phyloP scores from a whole-genome alignment of 2,797 vertebrate species.

The Thalassophryne amazonica region DNA sequence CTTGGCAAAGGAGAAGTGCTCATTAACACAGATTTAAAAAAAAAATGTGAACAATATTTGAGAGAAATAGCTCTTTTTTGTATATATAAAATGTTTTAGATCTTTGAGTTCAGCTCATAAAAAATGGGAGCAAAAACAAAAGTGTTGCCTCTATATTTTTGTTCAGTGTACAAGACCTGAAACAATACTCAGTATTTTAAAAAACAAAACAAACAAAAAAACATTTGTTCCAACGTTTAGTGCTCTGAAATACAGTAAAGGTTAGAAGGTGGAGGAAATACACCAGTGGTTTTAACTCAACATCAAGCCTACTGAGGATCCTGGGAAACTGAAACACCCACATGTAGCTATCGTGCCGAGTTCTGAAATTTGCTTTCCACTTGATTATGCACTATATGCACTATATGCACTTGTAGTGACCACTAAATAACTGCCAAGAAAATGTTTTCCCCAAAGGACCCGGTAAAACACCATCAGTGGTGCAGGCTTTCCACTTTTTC shows the following conservation, averaged over 20 bases:
- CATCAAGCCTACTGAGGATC: slow-evolving; percentile 12
- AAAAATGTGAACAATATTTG: too few relatives aligned
- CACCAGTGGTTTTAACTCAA: neutral
- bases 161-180: neutral
- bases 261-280: neutral
- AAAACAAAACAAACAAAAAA: neutral
- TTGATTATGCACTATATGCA: slow-evolving; percentile 21
- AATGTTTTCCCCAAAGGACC: slow-evolving; percentile 18
- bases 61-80: too few relatives aligned
- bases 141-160: too few relatives aligned
- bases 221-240: neutral
- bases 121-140: too few relatives aligned
- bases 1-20: too few relatives aligned
- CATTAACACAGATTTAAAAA: too few relatives aligned
- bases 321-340: slow-evolving; percentile 17
- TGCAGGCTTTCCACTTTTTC: neutral
- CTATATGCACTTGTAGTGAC: slow-evolving; percentile 22
- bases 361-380: slow-evolving; percentile 30
- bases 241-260: neutral
- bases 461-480: slow-evolving; percentile 7
- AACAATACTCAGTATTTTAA: neutral
- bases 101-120: too few relatives aligned
- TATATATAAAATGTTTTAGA: too few relatives aligned
- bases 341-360: slow-evolving; percentile 3
- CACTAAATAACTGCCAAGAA: slow-evolving; percentile 21